Evolutionary conservation across 1,140 invertebrate genomes (phyloP).

Genomic region (Mycetomoellerius zeteki): DNA sequence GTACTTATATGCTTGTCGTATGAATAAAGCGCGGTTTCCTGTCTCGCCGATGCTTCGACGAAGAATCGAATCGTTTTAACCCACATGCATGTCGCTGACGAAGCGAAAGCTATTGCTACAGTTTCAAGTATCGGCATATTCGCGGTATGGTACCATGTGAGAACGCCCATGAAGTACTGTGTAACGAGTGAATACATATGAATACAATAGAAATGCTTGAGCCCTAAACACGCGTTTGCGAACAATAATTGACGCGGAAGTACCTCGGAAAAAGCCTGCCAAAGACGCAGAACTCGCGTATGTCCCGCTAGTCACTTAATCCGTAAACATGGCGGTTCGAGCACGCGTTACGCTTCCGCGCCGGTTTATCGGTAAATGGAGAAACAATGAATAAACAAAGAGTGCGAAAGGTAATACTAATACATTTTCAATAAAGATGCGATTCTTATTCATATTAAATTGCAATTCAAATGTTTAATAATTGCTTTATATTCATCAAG

Average conservation of each 20-base stretch:
- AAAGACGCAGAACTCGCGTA: conserved; percentile 21
- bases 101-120: conserved; percentile 61
- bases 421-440: conserved; percentile 19
- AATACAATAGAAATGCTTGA: conserved; percentile 37
- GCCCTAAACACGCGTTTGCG: conserved; percentile 36
- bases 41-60: conserved; percentile 54
- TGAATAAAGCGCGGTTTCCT: conserved; percentile 49
- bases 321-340: conserved; percentile 58
- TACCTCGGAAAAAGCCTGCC: conserved; percentile 9
- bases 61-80: conserved; percentile 53
- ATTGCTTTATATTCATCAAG: background rate
- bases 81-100: conserved; percentile 52
- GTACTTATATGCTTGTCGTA: background rate
- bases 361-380: conserved; percentile 53
- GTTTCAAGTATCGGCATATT: conserved; percentile 56
- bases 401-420: background rate
- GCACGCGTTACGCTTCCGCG: conserved; percentile 40
- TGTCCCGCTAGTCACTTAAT: conserved; percentile 58
- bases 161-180: conserved; percentile 19
- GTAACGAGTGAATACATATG: conserved; percentile 39
- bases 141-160: conserved; percentile 13
- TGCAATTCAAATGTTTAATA: background rate
- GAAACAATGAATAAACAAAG: conserved; percentile 43
- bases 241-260: conserved; percentile 60
- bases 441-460: conserved; percentile 16